Conservation (phyloP, 2,888 invertebrate species). For the Hybos culiciformis region DNA sequence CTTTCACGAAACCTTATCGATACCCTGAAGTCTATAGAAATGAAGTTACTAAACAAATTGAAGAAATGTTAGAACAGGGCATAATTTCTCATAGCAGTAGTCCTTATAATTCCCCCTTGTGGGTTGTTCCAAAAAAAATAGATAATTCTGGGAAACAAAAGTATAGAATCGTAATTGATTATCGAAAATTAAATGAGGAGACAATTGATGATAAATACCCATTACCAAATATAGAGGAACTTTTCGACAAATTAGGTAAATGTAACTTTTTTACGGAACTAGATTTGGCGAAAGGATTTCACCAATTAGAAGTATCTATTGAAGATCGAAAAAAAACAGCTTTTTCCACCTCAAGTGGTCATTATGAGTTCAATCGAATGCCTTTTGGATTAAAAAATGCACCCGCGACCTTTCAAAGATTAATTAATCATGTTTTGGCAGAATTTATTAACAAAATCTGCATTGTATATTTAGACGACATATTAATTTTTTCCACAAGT, state of each 20-base stretch:
- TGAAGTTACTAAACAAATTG: no score
- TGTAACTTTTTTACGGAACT: constrained; percentile 11
- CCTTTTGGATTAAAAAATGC: neutral
- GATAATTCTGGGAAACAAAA: no score
- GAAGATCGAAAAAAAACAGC: constrained; percentile 2
- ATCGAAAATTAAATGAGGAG: constrained; percentile 4
- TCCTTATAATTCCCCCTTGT: no score
- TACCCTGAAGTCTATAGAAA: no score
- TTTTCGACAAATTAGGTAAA: constrained; percentile 11
- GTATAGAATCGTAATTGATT: no score
- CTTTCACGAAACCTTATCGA: no score
- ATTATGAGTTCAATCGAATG: neutral
- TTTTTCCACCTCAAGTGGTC: neutral
- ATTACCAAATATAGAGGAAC: constrained; percentile 9
- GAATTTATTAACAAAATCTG: neutral
- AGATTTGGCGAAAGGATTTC: constrained; percentile 13
- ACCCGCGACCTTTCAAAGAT: neutral
- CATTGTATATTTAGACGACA: neutral
- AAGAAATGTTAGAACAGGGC: no score
- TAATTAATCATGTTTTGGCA: neutral
- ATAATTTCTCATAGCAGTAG: no score
- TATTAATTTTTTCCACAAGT: neutral
- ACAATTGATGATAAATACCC: constrained; percentile 2
- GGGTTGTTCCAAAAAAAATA: no score
- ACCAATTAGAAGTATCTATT: constrained; percentile 7